Evolutionary conservation across 2,797 vertebrate species (phyloP), one percentile per base, ranked within the genome.

Genomic region (Betta splendens): DNA sequence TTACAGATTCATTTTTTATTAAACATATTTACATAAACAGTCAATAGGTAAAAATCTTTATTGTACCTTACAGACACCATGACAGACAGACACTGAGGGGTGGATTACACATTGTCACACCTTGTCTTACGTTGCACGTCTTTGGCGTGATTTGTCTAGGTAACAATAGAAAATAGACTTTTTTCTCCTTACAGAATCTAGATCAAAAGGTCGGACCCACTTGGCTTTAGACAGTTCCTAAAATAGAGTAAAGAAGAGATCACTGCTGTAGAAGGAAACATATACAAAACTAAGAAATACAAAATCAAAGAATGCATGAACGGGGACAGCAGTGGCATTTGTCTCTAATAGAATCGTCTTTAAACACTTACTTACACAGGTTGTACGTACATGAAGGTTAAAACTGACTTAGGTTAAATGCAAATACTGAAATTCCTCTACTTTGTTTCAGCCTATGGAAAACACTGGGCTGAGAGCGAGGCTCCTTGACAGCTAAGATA

Each of bases 151-250:
- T 66, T 78, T 28, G 62, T 71, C 75, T 59, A 5, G 44, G 90
- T 90, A 92, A 93, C 87, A 76, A 87, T 91, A 93, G 74, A 90
- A 90, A 92, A 93, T 94, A 96, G 94, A 95, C 80, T 90, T 92
- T 49, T 5, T 49, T 32, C 90, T 91, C 90, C 91, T 82, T 92
- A 92, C 91, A 94, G 79, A 91, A 89, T 88, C 92, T 60, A 75
- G 59, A 65, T 61, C 55, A 7, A 90, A 90, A 91, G 81, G 80
- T 81, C 80, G 80, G 83, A 81, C 87, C 89, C 53, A 48, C 74
- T 69, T 77, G 74, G 77, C 75, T 69, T 74, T 21, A 71, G 54
- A 71, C 62, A 38, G 13, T 58, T 73, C 53, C 29, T 54, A n/a
- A n/a, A n/a, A n/a, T 83, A 75, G 82, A 86, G 92, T 69, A 86